Percentiles rank a stretch among this genome's conserved stretches.
Evolutionary conservation across 2,797 vertebrate species (phyloP).

Genomic region (Rallus crepitans): DNA sequence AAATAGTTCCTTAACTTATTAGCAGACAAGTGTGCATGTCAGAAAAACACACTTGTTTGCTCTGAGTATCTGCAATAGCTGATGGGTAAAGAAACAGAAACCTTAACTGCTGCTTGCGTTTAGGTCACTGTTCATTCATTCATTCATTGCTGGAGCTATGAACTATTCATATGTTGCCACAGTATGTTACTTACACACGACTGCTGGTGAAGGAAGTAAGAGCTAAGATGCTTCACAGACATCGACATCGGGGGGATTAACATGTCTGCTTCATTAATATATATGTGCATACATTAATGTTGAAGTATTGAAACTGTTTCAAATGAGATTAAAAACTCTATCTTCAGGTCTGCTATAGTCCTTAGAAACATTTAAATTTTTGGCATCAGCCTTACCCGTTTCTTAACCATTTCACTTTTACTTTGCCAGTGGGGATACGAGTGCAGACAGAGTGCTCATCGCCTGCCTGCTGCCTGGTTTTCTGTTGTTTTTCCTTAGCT

Average conservation of each 20-base stretch:
- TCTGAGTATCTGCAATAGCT: slow-evolving; percentile 37
- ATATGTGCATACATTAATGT: slow-evolving; percentile 87
- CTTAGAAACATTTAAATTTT: slow-evolving; percentile 49
- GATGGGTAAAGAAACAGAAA: slow-evolving; percentile 71
- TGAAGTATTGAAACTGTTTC: slow-evolving; percentile 74
- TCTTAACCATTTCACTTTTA: slow-evolving; percentile 47
- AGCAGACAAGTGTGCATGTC: slow-evolving; percentile 64
- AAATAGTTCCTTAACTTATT: slow-evolving; percentile 53
- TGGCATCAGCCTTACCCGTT: slow-evolving; percentile 4
- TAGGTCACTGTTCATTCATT: slow-evolving; percentile 79
- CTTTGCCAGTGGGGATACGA: slow-evolving; percentile 54
- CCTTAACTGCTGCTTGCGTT: slow-evolving; percentile 68
- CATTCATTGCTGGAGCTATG: slow-evolving; percentile 84
- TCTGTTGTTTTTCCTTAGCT: slow-evolving; percentile 63
- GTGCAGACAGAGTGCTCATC: slow-evolving; percentile 46
- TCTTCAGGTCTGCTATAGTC: slow-evolving; percentile 50
- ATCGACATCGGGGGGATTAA: slow-evolving; percentile 76
- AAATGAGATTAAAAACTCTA: slow-evolving; percentile 50
- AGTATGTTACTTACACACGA: slow-evolving; percentile 93
- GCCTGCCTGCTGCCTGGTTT: slow-evolving; percentile 48
- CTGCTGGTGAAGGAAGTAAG: slow-evolving; percentile 86
- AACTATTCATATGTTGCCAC: slow-evolving; percentile 94
- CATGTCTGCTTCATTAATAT: slow-evolving; percentile 85
- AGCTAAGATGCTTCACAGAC: slow-evolving; percentile 81
- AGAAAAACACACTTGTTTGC: slow-evolving; percentile 69